Conservation (phyloP, 2,797 vertebrate species). For the Phataginus tricuspis region DNA sequence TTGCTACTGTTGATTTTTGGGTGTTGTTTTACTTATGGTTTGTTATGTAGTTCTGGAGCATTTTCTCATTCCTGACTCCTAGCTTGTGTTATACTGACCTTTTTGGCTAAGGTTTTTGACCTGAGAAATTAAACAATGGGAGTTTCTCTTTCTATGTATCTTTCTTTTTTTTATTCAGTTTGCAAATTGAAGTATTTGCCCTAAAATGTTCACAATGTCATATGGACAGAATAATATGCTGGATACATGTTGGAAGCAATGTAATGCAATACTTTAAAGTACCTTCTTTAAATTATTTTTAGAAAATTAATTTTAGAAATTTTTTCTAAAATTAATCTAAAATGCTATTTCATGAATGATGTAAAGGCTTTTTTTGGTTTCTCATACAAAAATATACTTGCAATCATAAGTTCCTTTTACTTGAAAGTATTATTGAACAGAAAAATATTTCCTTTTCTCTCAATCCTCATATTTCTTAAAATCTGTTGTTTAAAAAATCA, state of each 20-base stretch:
- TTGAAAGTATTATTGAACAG: neutral
- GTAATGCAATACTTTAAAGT: neutral
- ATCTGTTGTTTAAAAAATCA: neutral
- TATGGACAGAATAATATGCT: neutral
- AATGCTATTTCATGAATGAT: neutral
- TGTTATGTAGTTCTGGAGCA: neutral
- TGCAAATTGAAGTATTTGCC: neutral
- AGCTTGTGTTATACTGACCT: neutral
- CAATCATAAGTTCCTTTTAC: neutral
- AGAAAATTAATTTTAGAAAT: no score
- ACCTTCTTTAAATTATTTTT: neutral
- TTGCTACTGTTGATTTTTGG: neutral
- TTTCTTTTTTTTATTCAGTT: constrained; percentile 4
- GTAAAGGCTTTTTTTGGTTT: neutral
- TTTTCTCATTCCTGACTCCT: neutral
- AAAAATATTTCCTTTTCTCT: neutral
- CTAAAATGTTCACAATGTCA: constrained; percentile 8
- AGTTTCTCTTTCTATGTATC: constrained; percentile 2
- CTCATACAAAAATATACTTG: neutral
- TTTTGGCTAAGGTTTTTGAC: neutral
- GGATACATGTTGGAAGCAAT: neutral
- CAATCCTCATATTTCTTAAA: neutral
- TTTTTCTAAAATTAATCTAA: no score
- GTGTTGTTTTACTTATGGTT: neutral
- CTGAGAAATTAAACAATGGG: neutral